Evolutionary conservation across 2,113 vertebrate species (phyloP).

Genomic region (Oryzias celebensis): DNA sequence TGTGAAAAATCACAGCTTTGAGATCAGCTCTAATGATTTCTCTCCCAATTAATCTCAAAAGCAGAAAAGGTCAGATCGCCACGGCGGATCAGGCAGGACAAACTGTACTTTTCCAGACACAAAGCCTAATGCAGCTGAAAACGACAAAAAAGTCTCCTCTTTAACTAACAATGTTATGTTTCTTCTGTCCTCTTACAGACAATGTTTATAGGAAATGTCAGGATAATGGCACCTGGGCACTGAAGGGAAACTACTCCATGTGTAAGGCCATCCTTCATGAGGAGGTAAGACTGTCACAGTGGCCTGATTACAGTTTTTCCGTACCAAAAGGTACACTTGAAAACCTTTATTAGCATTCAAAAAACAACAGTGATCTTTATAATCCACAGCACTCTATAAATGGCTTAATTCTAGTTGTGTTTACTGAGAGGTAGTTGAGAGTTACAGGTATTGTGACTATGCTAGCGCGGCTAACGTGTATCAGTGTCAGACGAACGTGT

Average conservation of each 20-base stretch:
- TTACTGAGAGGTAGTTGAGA: too few relatives aligned
- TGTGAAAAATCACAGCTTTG: constrained; percentile 56
- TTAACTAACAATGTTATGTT: not conserved
- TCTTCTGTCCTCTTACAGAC: constrained; percentile 42
- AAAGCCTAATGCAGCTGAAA: not conserved
- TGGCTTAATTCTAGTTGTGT: too few relatives aligned
- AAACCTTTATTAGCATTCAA: too few relatives aligned
- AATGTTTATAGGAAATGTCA: constrained; percentile 69
- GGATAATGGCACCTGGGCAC: constrained; percentile 65
- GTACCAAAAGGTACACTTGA: too few relatives aligned
- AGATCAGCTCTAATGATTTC: constrained; percentile 46
- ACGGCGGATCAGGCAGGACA: not conserved
- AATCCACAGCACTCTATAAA: too few relatives aligned
- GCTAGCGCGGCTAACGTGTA: too few relatives aligned
- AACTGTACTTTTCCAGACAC: not conserved
- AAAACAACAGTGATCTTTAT: too few relatives aligned
- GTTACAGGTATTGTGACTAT: too few relatives aligned
- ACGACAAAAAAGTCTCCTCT: not conserved
- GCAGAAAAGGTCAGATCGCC: constrained; percentile 48
- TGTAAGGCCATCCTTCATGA: constrained; percentile 69
- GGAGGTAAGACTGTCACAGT: constrained; percentile 51
- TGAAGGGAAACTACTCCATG: constrained; percentile 76
- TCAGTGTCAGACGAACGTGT: too few relatives aligned
- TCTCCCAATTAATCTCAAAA: constrained; percentile 51
- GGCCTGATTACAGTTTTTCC: constrained; percentile 17